Evolutionary conservation across 2,113 vertebrate genomes (phyloP), one percentile per base, ranked within the genome.

Genomic region (Gadus macrocephalus): DNA sequence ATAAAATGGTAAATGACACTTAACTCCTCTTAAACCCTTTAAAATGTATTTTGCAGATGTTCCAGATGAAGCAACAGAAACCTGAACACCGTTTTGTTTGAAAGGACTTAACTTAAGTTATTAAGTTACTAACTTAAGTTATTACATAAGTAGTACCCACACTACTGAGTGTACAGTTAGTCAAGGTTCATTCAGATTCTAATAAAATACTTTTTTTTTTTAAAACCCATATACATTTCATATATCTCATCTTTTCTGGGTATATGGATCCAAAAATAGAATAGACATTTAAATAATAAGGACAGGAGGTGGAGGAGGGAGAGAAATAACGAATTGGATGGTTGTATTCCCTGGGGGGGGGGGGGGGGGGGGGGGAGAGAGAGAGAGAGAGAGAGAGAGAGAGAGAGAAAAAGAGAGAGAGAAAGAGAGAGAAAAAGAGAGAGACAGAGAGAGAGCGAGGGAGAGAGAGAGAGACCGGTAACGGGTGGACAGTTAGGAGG

Each of bases 1-100:
- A 63, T 17, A 58, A 58, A 49, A 71, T 28, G 17, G 69, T 71
- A 64, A 66, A 73, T 56, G 78, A 62, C 66, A 72, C 75, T 22
- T 78, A 62, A 62, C 80, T 78, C 78, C 66, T 73, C 64, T 67
- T 70, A 16, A 82, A 80, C 73, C 68, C 69, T 70, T 78, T 68
- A 77, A 71, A 75, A 81, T 66, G 66, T 82, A 66, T 69, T 83
- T 72, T 74, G 75, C 64, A 66, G 77, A 79, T 71, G 77, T 73
- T 53, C 72, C 56, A 53, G 53, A 68, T 8, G n/a, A 22, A 78
- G 84, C 70, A 80, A 81, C 81, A 86, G 75, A 87, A 83, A 92
- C 90, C 89, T 90, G 89, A 93, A 92, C 91, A 93, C 92, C 91
- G 91, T 89, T 91, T 94, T 90, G 91, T 90, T 93, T 94, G 78